These are phyloP conservation scores for Metallyticus violacea DNA, from an alignment of 2,888 invertebrate species.

Conservation along the genomic window DNA sequence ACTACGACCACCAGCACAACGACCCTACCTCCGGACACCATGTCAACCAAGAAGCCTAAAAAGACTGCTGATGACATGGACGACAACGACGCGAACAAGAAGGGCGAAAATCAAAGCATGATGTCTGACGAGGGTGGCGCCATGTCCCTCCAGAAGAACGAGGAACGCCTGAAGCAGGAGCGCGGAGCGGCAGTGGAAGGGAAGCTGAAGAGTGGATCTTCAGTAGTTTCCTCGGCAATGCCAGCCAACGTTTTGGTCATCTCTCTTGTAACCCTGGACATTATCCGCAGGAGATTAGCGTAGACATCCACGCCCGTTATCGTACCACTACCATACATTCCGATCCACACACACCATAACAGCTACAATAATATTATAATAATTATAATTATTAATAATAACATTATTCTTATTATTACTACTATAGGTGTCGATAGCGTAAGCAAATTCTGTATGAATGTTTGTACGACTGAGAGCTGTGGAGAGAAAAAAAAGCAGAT, in stretches of 20 bases:
- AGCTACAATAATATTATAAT: background rate
- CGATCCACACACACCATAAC: background rate
- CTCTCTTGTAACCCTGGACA: background rate
- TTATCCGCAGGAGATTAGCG: background rate
- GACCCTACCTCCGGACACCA: constrained; percentile 43
- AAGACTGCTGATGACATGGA: constrained; percentile 37
- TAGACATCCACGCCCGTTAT: background rate
- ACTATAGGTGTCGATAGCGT: background rate
- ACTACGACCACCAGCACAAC: constrained; percentile 36
- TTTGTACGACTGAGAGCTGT: background rate
- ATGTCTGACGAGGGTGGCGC: constrained; percentile 44
- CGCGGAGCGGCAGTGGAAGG: background rate
- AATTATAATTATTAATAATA: background rate
- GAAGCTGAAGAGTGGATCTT: background rate
- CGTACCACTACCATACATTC: background rate
- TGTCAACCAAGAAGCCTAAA: constrained; percentile 37
- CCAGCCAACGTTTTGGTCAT: background rate
- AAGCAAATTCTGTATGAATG: background rate
- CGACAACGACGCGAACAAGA: constrained; percentile 10
- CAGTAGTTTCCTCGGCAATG: background rate
- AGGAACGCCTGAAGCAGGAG: background rate
- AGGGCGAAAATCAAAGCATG: constrained; percentile 48
- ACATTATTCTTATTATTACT: background rate
- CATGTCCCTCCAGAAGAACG: constrained; percentile 43
- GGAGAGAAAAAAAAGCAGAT: too few species aligned